A percentile compares a stretch with the other conserved stretches of the same genome.
Evolutionary conservation across 64 coral and sea anemone genomes (phyloP).

Genomic region (Montipora sp.): DNA sequence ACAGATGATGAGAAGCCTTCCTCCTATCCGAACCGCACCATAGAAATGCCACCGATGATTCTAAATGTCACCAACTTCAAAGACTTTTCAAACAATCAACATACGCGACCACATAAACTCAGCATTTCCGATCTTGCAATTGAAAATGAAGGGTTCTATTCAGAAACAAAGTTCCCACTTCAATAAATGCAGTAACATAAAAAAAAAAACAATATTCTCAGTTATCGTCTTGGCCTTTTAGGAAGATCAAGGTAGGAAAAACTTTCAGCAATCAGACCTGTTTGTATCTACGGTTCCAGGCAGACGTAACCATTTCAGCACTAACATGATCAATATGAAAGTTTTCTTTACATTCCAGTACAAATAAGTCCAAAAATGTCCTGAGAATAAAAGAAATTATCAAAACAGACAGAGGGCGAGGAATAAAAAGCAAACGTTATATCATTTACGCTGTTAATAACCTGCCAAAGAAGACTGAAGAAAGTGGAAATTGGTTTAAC

Average conservation of each 20-base stretch:
- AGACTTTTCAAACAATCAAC: neutral
- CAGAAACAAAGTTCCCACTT: neutral
- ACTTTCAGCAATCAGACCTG: neutral
- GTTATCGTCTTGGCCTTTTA: neutral
- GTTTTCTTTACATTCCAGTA: neutral
- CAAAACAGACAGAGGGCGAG: no score
- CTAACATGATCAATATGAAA: neutral
- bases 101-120: neutral
- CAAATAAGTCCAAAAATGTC: no score
- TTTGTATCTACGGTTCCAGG: neutral
- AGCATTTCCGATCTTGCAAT: neutral
- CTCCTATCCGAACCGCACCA: neutral
- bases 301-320: neutral
- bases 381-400: no score
- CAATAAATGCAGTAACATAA: neutral
- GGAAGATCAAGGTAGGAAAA: neutral
- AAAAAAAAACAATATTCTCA: neutral
- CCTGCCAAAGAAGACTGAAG: no score
- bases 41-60: neutral
- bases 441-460: no score
- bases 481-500: no score
- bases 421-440: no score
- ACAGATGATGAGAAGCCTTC: neutral
- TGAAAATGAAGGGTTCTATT: neutral
- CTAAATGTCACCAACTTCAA: slow-evolving; percentile 2